phyloP scores from a whole-genome alignment of 64 coral and sea anemone species.

The Montipora foliosa region DNA sequence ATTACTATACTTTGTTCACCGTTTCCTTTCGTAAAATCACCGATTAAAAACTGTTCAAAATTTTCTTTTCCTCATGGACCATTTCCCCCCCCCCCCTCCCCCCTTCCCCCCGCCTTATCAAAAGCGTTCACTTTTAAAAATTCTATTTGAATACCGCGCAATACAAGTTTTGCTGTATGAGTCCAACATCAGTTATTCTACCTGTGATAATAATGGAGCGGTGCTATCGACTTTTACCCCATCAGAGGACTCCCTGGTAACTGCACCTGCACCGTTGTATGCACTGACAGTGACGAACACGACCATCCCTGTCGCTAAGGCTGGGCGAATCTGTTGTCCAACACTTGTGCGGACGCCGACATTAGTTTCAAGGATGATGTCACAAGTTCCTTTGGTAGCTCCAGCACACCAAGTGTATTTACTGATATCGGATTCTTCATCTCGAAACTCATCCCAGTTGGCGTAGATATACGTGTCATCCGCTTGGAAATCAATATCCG shows the following conservation, averaged over 20 bases:
- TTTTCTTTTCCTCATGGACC: too few relatives aligned
- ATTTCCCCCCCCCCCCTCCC: too few relatives aligned
- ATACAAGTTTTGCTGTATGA: too few relatives aligned
- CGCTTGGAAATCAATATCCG: conserved; percentile 85
- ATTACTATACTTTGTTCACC: too few relatives aligned
- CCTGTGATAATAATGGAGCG: conserved; percentile 73
- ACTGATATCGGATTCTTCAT: conserved; percentile 78
- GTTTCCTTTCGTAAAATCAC: too few relatives aligned
- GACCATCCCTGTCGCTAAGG: conserved; percentile 74
- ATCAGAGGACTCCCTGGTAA: conserved; percentile 73
- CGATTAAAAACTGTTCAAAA: too few relatives aligned
- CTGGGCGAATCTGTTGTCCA: conserved; percentile 69
- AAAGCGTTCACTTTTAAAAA: too few relatives aligned
- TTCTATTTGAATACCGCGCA: too few relatives aligned
- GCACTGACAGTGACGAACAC: conserved; percentile 73
- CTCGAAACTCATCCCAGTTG: conserved; percentile 87
- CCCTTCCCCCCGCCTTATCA: too few relatives aligned
- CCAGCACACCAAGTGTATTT: conserved; percentile 91
- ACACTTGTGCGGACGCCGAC: conserved; percentile 44
- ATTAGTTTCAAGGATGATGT: conserved; percentile 67
- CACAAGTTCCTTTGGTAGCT: conserved; percentile 73
- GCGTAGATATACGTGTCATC: conserved; percentile 77
- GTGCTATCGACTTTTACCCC: conserved; percentile 79
- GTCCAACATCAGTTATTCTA: not conserved
- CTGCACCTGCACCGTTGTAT: conserved; percentile 73